These are phyloP conservation scores for Orbicella faveolata DNA, from an alignment of 64 coral and sea anemone genomes.

Conservation along the genomic window DNA sequence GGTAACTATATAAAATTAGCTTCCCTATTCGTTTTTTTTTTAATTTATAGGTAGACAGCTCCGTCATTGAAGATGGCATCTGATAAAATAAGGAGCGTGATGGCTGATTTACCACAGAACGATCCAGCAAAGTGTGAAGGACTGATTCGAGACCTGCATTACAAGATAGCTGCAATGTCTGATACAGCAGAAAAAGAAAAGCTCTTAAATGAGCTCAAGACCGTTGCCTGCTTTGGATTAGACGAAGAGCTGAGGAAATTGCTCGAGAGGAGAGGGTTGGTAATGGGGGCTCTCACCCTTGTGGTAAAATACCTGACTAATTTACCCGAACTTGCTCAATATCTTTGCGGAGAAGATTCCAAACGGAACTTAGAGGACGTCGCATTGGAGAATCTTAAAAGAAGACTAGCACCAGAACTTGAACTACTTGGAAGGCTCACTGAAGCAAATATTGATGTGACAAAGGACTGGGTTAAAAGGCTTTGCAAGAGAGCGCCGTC, in stretches of 20 bases:
- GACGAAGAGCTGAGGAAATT: neutral
- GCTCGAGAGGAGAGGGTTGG: slow-evolving; percentile 24
- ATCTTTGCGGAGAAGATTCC: neutral
- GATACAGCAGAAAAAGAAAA: neutral
- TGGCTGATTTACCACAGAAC: neutral
- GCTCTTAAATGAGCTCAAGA: slow-evolving; percentile 4
- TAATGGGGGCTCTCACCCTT: slow-evolving; percentile 21
- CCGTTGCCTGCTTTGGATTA: slow-evolving; percentile 15
- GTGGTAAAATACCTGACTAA: slow-evolving; percentile 27
- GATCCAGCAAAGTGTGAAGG: slow-evolving; percentile 24
- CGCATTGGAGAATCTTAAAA: neutral
- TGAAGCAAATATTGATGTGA: neutral
- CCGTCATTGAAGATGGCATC: neutral
- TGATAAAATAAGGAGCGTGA: neutral
- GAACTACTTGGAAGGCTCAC: slow-evolving; percentile 21
- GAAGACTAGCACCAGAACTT: slow-evolving; percentile 5
- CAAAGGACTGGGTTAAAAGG: slow-evolving; percentile 1
- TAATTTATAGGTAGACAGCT: neutral
- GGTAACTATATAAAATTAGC: too few species aligned
- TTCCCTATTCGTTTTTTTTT: too few species aligned
- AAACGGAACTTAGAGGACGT: neutral
- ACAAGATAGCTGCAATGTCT: neutral
- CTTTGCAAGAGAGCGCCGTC: slow-evolving; percentile 15
- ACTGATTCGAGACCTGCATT: slow-evolving; percentile 33
- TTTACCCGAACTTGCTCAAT: slow-evolving; percentile 6